phyloP scores from a whole-genome alignment of 2,113 vertebrate species.

The Drymodes brunneopygia region DNA sequence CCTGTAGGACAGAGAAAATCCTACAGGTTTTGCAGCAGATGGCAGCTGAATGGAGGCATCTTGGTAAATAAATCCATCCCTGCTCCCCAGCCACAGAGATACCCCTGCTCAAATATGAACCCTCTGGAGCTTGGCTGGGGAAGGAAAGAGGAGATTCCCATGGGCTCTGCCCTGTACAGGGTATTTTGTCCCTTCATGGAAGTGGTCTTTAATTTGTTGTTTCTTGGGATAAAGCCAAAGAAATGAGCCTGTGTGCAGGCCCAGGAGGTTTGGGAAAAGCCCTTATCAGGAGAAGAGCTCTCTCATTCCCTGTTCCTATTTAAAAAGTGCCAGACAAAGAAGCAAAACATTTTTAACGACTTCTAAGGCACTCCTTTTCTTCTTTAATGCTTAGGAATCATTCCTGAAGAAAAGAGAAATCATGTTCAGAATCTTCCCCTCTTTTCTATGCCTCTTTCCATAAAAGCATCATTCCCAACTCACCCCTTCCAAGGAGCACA shows the following conservation, averaged over 20 bases:
- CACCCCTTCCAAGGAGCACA: background rate
- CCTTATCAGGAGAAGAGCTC: background rate
- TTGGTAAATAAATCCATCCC: background rate
- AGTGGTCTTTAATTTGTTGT: background rate
- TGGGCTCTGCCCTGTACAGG: background rate
- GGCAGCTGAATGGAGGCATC: background rate
- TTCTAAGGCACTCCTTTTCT: background rate
- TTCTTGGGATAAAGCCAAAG: background rate
- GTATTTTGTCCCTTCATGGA: background rate
- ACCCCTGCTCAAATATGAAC: background rate
- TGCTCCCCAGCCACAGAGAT: background rate
- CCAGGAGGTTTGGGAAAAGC: background rate
- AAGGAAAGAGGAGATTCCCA: background rate
- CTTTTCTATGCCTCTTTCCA: background rate
- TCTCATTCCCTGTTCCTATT: background rate
- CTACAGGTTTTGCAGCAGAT: slow-evolving; percentile 52
- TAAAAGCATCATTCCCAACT: background rate
- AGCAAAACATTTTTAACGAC: background rate
- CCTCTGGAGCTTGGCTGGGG: background rate
- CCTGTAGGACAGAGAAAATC: slow-evolving; percentile 23
- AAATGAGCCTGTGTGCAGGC: background rate
- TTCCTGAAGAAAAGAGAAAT: background rate
- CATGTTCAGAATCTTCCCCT: background rate
- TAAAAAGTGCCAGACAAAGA: background rate
- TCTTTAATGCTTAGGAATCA: background rate